A percentile compares a stretch with the other conserved stretches of the same genome.
Evolutionary conservation across 2,888 invertebrate species (phyloP).

Genomic region (Ypsolopha sequella): DNA sequence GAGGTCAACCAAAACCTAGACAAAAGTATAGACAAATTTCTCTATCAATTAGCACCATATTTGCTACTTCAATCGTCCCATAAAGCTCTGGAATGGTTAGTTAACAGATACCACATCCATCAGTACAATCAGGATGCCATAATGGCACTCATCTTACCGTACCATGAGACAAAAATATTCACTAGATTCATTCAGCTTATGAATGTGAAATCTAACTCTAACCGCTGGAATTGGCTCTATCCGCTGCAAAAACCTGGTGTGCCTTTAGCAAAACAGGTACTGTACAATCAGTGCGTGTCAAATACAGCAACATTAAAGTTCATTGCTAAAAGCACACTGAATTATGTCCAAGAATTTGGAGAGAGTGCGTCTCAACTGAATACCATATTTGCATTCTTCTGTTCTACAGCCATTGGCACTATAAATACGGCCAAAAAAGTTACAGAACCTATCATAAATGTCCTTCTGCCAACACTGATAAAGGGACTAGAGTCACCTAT

Average conservation of each 20-base stretch:
- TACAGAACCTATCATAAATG: constrained; percentile 75
- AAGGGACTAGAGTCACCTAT: constrained; percentile 77
- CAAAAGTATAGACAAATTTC: constrained; percentile 80
- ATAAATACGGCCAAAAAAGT: constrained; percentile 69
- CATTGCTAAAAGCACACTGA: constrained; percentile 33
- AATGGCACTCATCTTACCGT: constrained; percentile 87
- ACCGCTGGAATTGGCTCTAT: constrained; percentile 83
- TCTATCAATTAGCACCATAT: constrained; percentile 88
- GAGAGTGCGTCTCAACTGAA: constrained; percentile 72
- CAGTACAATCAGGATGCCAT: constrained; percentile 88
- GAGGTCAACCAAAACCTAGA: constrained; percentile 84
- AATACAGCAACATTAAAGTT: constrained; percentile 43
- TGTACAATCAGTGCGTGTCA: constrained; percentile 79
- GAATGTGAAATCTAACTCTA: constrained; percentile 70
- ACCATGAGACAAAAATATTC: constrained; percentile 94
- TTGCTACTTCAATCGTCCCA: constrained; percentile 86
- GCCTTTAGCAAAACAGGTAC: constrained; percentile 77
- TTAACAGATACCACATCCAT: constrained; percentile 90
- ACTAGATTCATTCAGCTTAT: constrained; percentile 83
- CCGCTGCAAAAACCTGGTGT: constrained; percentile 81
- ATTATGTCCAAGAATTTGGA: constrained; percentile 70
- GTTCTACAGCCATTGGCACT: constrained; percentile 79
- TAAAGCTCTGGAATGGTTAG: constrained; percentile 95
- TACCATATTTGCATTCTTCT: constrained; percentile 85
- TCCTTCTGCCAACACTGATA: constrained; percentile 78